Evolutionary conservation across 1,140 invertebrate species (phyloP).

Genomic region (Drosophila tsacasi): DNA sequence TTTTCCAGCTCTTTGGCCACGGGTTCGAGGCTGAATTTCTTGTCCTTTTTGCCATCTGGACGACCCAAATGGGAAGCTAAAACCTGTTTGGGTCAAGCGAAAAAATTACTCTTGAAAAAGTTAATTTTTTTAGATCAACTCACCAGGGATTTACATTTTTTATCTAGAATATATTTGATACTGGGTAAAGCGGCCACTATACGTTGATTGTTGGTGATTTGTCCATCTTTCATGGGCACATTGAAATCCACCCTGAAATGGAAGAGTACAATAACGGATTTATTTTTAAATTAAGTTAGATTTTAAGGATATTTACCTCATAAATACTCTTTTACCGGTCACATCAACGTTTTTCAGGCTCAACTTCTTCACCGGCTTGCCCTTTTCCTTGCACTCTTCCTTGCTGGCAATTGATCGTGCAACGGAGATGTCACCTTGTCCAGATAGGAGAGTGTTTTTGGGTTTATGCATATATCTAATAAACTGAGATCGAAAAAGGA

Average conservation of each 20-base stretch:
- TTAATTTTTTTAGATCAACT: background rate
- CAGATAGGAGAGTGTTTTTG: background rate
- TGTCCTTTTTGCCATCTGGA: constrained; percentile 94
- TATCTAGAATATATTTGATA: constrained; percentile 96
- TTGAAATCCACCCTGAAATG: constrained; percentile 97
- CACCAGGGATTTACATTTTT: constrained; percentile 95
- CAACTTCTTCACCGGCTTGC: constrained; percentile 88
- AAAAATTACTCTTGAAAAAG: background rate
- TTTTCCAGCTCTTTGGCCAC: constrained; percentile 96
- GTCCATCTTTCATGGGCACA: constrained; percentile 98
- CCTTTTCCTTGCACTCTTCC: background rate
- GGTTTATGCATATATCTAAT: background rate
- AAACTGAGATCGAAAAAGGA: background rate
- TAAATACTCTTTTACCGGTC: constrained; percentile 91
- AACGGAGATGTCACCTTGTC: background rate
- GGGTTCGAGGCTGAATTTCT: constrained; percentile 95
- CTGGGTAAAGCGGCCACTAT: constrained; percentile 98
- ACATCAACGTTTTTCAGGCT: constrained; percentile 92
- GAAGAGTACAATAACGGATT: constrained; percentile 7
- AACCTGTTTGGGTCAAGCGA: constrained; percentile 83
- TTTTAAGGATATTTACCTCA: constrained; percentile 87
- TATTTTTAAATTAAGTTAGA: too few species aligned
- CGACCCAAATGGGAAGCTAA: constrained; percentile 98
- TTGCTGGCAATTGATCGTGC: background rate
- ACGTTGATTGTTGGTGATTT: constrained; percentile 97